Evolutionary conservation across 2,888 invertebrate genomes (phyloP).

Genomic region (Eupithecia subfuscata): DNA sequence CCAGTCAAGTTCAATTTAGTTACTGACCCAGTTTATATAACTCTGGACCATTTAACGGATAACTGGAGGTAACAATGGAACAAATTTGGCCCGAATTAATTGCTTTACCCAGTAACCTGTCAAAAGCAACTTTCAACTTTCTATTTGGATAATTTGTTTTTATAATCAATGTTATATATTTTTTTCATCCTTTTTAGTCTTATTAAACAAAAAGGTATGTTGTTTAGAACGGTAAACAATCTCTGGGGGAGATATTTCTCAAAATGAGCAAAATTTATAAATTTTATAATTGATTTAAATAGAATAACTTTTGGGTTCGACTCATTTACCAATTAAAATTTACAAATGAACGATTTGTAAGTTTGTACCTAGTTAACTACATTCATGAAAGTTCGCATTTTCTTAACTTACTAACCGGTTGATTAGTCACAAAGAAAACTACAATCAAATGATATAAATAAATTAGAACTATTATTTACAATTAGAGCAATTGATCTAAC

Average conservation of each 20-base stretch:
- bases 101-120: slow-evolving; percentile 17
- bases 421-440: not conserved
- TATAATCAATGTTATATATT: not conserved
- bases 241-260: not conserved
- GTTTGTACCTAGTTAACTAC: not conserved
- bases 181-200: not conserved
- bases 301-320: not conserved
- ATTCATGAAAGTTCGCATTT: not conserved
- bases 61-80: slow-evolving; percentile 19
- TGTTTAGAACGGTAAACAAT: not conserved
- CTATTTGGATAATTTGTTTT: not conserved
- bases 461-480: too few species aligned
- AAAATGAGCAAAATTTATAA: not conserved
- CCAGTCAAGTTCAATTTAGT: slow-evolving; percentile 24
- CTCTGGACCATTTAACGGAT: slow-evolving; percentile 24
- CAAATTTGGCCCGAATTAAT: slow-evolving; percentile 23
- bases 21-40: slow-evolving; percentile 32
- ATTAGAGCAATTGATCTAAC: too few species aligned
- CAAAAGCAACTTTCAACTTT: slow-evolving; percentile 10
- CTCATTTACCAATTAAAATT: not conserved
- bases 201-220: not conserved
- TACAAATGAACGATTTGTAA: not conserved
- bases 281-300: not conserved
- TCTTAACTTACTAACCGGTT: not conserved
- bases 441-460: too few species aligned